phyloP scores from a whole-genome alignment of 2,797 vertebrate genomes.

The Hyperoplus lanceolatus region DNA sequence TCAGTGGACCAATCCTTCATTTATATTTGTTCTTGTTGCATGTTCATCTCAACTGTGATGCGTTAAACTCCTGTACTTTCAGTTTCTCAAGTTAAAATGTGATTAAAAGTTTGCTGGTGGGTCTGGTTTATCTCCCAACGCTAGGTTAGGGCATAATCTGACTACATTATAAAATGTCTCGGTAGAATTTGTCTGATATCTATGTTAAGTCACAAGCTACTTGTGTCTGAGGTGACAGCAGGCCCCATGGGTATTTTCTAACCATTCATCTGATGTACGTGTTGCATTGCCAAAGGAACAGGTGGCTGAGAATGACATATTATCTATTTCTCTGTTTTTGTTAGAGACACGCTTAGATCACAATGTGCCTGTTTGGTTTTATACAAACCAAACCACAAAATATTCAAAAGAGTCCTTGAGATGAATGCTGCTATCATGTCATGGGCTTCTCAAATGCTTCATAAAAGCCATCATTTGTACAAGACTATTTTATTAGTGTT shows the following conservation, averaged over 20 bases:
- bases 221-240: slow-evolving; percentile 28
- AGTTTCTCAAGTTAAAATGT: background rate
- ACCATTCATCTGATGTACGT: slow-evolving; percentile 43
- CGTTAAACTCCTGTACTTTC: slow-evolving; percentile 8
- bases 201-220: background rate
- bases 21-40: background rate
- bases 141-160: slow-evolving; percentile 22
- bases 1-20: background rate
- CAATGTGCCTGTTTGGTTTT: slow-evolving; percentile 6
- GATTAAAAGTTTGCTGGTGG: slow-evolving; percentile 7
- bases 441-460: background rate
- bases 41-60: slow-evolving; percentile 4
- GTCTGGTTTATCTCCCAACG: slow-evolving; percentile 13
- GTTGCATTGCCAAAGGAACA: slow-evolving; percentile 76
- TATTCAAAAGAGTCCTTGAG: background rate
- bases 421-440: background rate
- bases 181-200: slow-evolving; percentile 27
- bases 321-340: slow-evolving; percentile 25
- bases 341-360: slow-evolving; percentile 23
- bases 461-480: background rate
- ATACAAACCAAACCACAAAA: background rate
- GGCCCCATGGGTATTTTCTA: slow-evolving; percentile 57
- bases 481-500: background rate
- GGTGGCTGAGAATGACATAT: slow-evolving; percentile 36
- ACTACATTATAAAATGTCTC: slow-evolving; percentile 13